phyloP scores from a whole-genome alignment of 2,888 invertebrate species.

The Dasysyrphus albostriatus region DNA sequence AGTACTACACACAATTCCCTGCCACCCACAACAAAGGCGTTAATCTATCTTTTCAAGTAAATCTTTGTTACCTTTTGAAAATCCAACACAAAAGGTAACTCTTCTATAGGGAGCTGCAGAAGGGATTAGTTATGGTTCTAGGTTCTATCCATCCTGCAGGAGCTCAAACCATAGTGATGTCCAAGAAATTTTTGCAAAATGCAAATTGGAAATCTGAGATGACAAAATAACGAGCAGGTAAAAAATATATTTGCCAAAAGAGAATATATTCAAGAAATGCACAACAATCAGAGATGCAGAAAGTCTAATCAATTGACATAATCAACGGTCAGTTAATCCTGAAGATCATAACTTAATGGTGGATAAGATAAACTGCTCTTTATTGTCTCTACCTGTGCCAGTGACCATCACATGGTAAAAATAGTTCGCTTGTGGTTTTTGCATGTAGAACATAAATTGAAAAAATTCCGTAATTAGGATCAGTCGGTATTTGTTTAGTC shows the following conservation, averaged over 20 bases:
- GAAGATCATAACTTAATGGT: slow-evolving; percentile 71
- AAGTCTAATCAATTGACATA: slow-evolving; percentile 68
- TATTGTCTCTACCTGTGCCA: background rate
- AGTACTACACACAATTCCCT: slow-evolving; percentile 38
- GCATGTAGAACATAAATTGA: slow-evolving; percentile 15
- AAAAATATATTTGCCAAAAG: background rate
- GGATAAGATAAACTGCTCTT: slow-evolving; percentile 48
- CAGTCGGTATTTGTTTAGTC: slow-evolving; percentile 35
- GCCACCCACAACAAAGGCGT: slow-evolving; percentile 74
- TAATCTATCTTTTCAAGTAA: slow-evolving; percentile 61
- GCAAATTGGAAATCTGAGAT: slow-evolving; percentile 54
- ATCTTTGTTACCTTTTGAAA: background rate
- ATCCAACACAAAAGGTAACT: slow-evolving; percentile 45
- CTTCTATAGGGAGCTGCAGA: slow-evolving; percentile 47
- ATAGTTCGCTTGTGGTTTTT: slow-evolving; percentile 40
- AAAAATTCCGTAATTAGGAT: slow-evolving; percentile 56
- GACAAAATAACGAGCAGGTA: slow-evolving; percentile 22
- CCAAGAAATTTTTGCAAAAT: slow-evolving; percentile 11
- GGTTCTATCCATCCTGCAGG: too few species aligned
- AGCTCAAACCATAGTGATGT: too few species aligned
- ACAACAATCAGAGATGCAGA: slow-evolving; percentile 38
- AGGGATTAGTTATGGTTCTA: slow-evolving; percentile 70
- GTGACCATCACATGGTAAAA: background rate
- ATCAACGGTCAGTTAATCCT: slow-evolving; percentile 64
- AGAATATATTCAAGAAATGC: slow-evolving; percentile 25